Evolutionary conservation across 2,113 vertebrate genomes (phyloP), one percentile per base, ranked within the genome.

Genomic region (Tricholaema leucomelas): DNA sequence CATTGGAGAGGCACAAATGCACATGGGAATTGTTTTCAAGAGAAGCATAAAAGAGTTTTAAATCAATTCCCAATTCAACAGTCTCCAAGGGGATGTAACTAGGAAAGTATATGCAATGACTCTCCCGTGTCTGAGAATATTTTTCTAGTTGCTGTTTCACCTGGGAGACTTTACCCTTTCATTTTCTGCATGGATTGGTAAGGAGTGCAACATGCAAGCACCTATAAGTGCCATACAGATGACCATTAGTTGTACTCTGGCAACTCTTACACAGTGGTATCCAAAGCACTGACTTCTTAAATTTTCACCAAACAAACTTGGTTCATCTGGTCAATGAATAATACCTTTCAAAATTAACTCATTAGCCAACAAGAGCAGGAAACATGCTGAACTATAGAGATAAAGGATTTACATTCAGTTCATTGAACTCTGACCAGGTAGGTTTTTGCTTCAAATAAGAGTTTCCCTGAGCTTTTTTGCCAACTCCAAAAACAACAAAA

Each of bases 11-110:
- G 48, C 31, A 40, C 23, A 81, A 83, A 19, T 15, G 2, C 13
- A 55, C 63, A 20, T 13, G 40, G 48, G 75, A 11, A n/a, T 55
- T 91, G 38, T 69, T 95, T 90, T 80, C 77, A 61, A 30, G 5
- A 77, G 75, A 91, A 74, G 60, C 30, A 75, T 56, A 87, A 58
- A 91, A 78, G 42, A 67, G 64, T 67, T 82, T 92, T 86, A 82
- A 94, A 91, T 88, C 77, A 70, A 84, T 88, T 88, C 79, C 56
- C 56, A 73, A 93, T 89, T 61, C 85, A 72, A 77, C 94, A 85
- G 12, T 27, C 48, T 89, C 76, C 20, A 83, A 87, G 59, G 63
- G 44, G 73, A 24, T 23, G 56, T 71, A 88, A 78, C 54, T 38
- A 95, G 33, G 28, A 74, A 91, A 89, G 48, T 67, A 20, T 40